These are phyloP conservation scores for Emydocephalus ijimae DNA, from an alignment of 2,113 vertebrate genomes.

Conservation along the genomic window DNA sequence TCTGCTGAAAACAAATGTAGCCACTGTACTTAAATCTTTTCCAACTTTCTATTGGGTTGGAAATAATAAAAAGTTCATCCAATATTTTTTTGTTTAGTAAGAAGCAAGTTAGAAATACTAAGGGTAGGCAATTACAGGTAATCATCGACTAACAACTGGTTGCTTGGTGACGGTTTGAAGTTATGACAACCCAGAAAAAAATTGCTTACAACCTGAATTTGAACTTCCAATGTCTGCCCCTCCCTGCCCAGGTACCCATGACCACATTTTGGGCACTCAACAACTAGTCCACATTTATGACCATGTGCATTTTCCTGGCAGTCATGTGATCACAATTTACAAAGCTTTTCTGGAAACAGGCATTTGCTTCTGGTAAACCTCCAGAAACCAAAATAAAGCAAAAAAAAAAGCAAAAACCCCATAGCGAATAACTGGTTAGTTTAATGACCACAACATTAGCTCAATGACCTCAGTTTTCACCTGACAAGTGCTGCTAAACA, in stretches of 20 bases:
- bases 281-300: not conserved
- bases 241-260: not conserved
- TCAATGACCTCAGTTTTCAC: not conserved
- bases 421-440: not conserved
- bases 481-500: not conserved
- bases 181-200: not conserved
- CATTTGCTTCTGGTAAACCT: not conserved
- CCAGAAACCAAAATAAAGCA: not conserved
- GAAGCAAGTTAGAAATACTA: not conserved
- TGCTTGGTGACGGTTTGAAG: not conserved
- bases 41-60: not conserved
- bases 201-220: not conserved
- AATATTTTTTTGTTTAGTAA: not conserved
- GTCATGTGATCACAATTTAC: not conserved
- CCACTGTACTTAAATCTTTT: not conserved
- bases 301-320: not conserved
- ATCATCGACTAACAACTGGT: not conserved
- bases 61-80: not conserved
- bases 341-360: not conserved
- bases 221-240: not conserved
- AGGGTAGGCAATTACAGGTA: not conserved
- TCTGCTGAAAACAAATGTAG: not conserved
- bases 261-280: not conserved
- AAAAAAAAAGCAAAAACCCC: not conserved
- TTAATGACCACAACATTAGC: not conserved